Evolutionary conservation across 2,113 vertebrate genomes (phyloP).

Genomic region (Paramisgurnus dabryanus): DNA sequence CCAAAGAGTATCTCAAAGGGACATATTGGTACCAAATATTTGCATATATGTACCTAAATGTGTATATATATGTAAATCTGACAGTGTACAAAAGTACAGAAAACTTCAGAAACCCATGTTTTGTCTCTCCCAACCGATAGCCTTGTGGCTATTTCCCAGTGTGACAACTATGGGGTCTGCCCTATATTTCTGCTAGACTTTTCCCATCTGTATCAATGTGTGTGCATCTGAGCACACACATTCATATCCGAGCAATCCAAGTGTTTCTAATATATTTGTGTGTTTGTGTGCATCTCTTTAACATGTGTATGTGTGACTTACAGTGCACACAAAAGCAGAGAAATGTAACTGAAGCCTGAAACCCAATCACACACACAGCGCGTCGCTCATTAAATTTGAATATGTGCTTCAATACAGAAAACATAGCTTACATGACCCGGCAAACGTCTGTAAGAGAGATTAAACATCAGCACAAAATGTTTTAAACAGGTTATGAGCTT

Average conservation of each 20-base stretch:
- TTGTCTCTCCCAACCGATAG: no score
- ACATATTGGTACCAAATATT: no score
- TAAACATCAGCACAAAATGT: background rate
- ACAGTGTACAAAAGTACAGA: no score
- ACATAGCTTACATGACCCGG: conserved; percentile 25
- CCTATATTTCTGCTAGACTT: no score
- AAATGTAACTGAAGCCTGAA: conserved; percentile 70
- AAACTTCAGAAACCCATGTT: no score
- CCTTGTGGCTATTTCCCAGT: no score
- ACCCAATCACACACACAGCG: conserved; percentile 67
- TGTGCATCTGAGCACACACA: background rate
- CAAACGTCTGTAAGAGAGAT: background rate
- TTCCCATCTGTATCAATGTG: no score
- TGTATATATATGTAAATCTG: no score
- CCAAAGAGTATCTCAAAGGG: no score
- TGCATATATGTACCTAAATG: no score
- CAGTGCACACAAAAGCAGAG: conserved; percentile 37
- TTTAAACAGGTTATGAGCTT: background rate
- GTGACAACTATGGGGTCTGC: no score
- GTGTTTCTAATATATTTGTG: conserved; percentile 28
- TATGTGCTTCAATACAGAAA: conserved; percentile 54
- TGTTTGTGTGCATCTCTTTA: conserved; percentile 20
- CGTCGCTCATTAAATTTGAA: conserved; percentile 76
- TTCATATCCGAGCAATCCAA: conserved; percentile 39
- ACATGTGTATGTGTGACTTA: conserved; percentile 41